Conservation (phyloP, 2,888 invertebrate genomes). For the Zelleria hepariella region DNA sequence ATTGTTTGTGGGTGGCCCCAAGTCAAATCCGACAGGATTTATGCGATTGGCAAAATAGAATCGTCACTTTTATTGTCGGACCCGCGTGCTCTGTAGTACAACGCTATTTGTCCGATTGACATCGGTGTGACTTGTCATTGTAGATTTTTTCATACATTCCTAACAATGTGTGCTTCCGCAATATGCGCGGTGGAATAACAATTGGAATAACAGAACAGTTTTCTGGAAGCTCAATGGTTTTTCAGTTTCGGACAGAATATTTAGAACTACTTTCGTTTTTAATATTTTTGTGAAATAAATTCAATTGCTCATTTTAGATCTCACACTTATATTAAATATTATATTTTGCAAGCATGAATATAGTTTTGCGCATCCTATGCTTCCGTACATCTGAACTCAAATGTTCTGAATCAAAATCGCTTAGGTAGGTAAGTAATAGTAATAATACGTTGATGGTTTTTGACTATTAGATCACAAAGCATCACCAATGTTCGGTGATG, state of each 20-base stretch:
- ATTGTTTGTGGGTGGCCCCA: constrained; percentile 57
- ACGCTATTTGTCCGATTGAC: constrained; percentile 1
- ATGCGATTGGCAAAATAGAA: constrained; percentile 30
- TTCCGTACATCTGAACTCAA: background rate
- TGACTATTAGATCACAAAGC: no score
- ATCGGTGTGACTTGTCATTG: background rate
- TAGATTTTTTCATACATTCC: background rate
- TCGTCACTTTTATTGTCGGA: constrained; percentile 33
- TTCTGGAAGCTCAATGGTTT: no score
- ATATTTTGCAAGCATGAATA: background rate
- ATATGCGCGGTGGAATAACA: background rate
- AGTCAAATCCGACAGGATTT: background rate
- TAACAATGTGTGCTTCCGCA: background rate
- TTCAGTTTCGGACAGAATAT: background rate
- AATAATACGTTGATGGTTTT: no score
- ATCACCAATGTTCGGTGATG: constrained; percentile 15
- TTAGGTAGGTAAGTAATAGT: no score
- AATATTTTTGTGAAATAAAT: background rate
- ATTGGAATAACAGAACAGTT: no score
- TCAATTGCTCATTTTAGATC: background rate
- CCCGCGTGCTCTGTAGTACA: background rate
- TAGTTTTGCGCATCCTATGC: background rate
- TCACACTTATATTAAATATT: background rate
- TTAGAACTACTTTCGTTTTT: background rate
- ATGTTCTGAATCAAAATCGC: background rate